These are phyloP conservation scores for Aleiodes testaceus DNA, from an alignment of 2,888 invertebrate species.

Conservation along the genomic window DNA sequence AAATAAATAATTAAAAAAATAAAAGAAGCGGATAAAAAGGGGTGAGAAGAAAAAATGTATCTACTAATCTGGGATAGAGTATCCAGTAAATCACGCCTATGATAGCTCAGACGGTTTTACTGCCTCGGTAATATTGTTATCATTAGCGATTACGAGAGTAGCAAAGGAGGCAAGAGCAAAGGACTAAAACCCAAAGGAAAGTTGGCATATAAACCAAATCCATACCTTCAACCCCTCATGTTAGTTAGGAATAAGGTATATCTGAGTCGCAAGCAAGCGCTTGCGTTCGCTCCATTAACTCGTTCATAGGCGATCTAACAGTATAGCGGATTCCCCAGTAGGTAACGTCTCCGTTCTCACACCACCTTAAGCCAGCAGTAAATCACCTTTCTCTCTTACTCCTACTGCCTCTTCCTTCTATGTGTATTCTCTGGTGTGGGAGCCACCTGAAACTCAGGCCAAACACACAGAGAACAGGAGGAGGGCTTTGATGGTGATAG, in stretches of 20 bases:
- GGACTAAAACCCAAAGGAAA: slow-evolving; percentile 10
- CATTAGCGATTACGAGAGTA: slow-evolving; percentile 61
- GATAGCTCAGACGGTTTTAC: slow-evolving; percentile 57
- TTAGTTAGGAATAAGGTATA: slow-evolving; percentile 38
- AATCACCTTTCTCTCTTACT: slow-evolving; percentile 56
- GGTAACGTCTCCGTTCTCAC: slow-evolving; percentile 55
- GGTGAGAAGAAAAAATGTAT: slow-evolving; percentile 29
- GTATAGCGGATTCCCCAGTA: slow-evolving; percentile 54
- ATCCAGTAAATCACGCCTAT: slow-evolving; percentile 56
- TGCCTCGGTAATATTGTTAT: slow-evolving; percentile 59
- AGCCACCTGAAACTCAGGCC: slow-evolving; percentile 65
- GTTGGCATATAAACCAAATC: slow-evolving; percentile 20
- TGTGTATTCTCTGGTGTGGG: slow-evolving; percentile 45
- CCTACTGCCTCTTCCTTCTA: slow-evolving; percentile 42
- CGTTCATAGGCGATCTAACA: slow-evolving; percentile 67
- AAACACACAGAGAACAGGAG: slow-evolving; percentile 62
- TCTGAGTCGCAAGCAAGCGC: slow-evolving; percentile 45
- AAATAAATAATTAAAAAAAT: not conserved
- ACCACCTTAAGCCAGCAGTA: slow-evolving; percentile 62
- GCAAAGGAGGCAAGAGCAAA: not conserved
- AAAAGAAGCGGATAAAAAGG: not conserved
- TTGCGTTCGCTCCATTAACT: slow-evolving; percentile 67
- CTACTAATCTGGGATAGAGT: slow-evolving; percentile 19
- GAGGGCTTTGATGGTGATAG: slow-evolving; percentile 22
- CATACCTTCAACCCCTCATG: slow-evolving; percentile 1